Evolutionary conservation across 2,113 vertebrate species (phyloP).

Genomic region (Recurvirostra avosetta): DNA sequence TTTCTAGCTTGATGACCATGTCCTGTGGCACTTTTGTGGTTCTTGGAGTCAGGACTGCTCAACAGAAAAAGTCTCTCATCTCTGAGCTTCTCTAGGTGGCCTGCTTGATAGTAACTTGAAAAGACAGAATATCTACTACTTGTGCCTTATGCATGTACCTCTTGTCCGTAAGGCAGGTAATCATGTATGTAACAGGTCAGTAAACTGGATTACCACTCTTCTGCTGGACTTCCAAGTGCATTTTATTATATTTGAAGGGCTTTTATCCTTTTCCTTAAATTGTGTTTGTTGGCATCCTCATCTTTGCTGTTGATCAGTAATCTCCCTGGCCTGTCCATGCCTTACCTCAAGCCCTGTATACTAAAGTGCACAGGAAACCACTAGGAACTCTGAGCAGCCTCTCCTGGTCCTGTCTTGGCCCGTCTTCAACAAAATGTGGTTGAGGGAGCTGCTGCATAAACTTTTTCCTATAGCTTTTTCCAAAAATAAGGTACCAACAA

Average conservation of each 20-base stretch:
- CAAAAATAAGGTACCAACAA: not conserved
- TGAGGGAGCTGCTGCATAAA: not conserved
- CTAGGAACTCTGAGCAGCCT: not conserved
- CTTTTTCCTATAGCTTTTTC: not conserved
- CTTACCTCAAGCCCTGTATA: rapidly evolving
- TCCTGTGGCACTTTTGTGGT: not conserved
- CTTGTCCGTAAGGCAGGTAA: not conserved
- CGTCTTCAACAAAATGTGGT: not conserved
- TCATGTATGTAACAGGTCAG: not conserved
- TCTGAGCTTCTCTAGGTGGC: not conserved
- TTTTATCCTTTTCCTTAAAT: not conserved
- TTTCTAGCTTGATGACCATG: not conserved
- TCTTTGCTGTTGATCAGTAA: not conserved
- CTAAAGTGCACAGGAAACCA: not conserved
- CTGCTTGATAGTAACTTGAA: not conserved
- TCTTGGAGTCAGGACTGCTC: not conserved
- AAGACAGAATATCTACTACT: too few species aligned
- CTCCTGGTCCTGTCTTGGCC: not conserved
- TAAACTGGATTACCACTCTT: not conserved
- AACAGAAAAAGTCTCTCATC: not conserved
- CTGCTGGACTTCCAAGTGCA: not conserved
- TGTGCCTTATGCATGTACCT: not conserved
- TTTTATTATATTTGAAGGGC: not conserved
- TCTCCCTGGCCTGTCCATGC: not conserved
- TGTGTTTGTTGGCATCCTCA: not conserved